Percentiles rank a stretch among this genome's conserved stretches.
Conservation (phyloP, 2,888 invertebrate genomes). For the Tetragonula carbonaria region DNA sequence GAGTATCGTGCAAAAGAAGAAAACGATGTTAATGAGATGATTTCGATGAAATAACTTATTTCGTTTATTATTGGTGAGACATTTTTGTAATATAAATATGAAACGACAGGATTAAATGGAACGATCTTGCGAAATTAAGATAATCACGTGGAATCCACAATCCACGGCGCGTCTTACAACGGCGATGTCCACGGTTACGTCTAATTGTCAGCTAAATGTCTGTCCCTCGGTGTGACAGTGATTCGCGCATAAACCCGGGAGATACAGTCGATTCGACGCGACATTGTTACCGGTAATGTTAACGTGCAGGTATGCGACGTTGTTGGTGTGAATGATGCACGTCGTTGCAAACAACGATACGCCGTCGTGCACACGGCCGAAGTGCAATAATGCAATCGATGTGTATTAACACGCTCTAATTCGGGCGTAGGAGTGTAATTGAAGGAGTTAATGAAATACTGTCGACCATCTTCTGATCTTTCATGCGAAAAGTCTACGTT, state of each 20-base stretch:
- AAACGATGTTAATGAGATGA: neutral
- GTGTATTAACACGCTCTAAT: conserved; percentile 44
- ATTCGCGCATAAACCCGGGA: conserved; percentile 45
- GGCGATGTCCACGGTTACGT: conserved; percentile 17
- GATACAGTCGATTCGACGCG: conserved; percentile 57
- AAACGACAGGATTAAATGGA: neutral
- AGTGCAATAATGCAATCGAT: conserved; percentile 42
- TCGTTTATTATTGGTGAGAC: neutral
- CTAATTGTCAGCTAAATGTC: conserved; percentile 57
- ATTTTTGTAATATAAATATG: neutral
- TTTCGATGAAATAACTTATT: neutral
- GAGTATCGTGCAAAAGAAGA: neutral
- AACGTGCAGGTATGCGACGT: conserved; percentile 54
- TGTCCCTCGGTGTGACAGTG: conserved; percentile 37
- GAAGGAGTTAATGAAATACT: conserved; percentile 46
- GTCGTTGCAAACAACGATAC: conserved; percentile 55
- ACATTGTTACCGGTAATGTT: conserved; percentile 54
- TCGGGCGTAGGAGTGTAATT: conserved; percentile 30
- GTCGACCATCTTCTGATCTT: neutral
- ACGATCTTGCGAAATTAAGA: neutral
- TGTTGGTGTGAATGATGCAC: conserved; percentile 69
- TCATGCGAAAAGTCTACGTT: neutral
- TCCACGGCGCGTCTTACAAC: neutral
- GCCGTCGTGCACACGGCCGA: conserved; percentile 28
- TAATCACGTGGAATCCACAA: neutral